phyloP scores from a whole-genome alignment of 2,113 vertebrate species.

The Grammomys surdaster region DNA sequence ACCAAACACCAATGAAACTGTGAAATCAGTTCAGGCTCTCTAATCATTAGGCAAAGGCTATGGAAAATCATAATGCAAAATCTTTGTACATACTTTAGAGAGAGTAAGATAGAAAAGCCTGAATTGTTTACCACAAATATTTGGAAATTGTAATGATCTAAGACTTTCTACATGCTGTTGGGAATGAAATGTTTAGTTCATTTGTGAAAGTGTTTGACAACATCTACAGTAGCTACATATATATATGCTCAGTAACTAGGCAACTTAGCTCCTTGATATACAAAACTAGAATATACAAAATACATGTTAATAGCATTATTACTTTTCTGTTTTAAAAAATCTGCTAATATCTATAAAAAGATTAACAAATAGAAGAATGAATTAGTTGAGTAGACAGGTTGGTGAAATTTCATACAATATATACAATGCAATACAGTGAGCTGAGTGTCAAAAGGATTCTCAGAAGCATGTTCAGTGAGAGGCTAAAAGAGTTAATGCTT shows the following conservation, averaged over 20 bases:
- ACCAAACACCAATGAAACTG: background rate
- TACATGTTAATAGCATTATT: background rate
- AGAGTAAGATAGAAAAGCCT: background rate
- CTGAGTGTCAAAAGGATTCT: background rate
- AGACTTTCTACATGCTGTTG: background rate
- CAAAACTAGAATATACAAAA: background rate
- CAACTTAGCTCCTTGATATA: background rate
- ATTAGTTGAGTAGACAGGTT: background rate
- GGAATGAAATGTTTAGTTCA: background rate
- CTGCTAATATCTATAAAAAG: background rate
- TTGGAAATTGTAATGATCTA: background rate
- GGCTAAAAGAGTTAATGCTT: background rate
- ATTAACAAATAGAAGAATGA: background rate
- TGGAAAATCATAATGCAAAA: background rate
- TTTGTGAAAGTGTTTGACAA: background rate
- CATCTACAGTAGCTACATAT: background rate
- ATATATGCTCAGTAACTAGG: background rate
- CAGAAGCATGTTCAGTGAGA: background rate
- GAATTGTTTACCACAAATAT: background rate
- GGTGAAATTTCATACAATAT: background rate
- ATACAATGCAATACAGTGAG: background rate
- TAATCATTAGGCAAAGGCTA: background rate
- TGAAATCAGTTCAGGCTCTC: background rate
- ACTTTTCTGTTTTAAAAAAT: background rate
- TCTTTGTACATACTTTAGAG: background rate